Evolutionary conservation across 2,888 invertebrate species (phyloP).

Genomic region (Tetramorium bicarinatum): DNA sequence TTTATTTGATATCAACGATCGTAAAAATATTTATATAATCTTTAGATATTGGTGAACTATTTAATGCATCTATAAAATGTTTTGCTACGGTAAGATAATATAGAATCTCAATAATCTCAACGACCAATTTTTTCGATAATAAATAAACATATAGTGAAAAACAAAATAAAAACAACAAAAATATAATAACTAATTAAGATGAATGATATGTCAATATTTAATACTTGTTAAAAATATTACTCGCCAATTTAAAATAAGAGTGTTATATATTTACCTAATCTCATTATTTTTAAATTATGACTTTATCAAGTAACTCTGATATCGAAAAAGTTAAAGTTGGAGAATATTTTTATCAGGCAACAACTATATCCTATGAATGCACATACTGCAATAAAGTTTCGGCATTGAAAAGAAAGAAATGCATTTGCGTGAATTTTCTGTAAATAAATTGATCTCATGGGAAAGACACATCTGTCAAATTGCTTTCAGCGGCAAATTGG

Average conservation of each 20-base stretch:
- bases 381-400: neutral
- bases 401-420: neutral
- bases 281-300: neutral
- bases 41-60: neutral
- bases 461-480: neutral
- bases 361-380: neutral
- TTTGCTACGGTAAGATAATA: neutral
- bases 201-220: neutral
- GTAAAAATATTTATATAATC: neutral
- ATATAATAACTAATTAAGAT: neutral
- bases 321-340: no score
- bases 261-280: neutral
- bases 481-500: neutral
- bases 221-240: neutral
- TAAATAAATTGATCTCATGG: neutral
- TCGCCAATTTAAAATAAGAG: neutral
- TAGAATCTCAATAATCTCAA: neutral
- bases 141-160: no score
- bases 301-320: neutral
- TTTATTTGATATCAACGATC: neutral
- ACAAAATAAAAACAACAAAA: no score
- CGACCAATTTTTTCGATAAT: no score
- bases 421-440: neutral
- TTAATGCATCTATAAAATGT: neutral
- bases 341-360: neutral